Conservation (phyloP, 2,113 vertebrate genomes). For the Dolichallabes microphthalmus region DNA sequence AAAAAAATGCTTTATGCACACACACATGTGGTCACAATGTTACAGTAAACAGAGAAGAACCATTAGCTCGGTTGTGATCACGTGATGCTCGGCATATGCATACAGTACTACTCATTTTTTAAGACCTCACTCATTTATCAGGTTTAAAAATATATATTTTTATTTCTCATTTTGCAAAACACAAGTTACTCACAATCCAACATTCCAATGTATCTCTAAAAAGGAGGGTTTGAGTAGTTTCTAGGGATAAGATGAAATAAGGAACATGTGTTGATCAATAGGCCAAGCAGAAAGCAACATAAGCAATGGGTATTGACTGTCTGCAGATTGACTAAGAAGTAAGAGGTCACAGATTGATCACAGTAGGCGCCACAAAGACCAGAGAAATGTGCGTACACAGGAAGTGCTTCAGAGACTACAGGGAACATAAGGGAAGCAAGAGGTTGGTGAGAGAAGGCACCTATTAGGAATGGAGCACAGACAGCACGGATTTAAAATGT, state of each 20-base stretch:
- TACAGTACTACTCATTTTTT: too few relatives aligned
- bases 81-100: too few relatives aligned
- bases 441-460: background rate
- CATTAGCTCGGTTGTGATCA: too few relatives aligned
- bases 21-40: too few relatives aligned
- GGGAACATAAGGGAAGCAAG: background rate
- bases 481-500: background rate
- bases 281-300: background rate
- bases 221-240: background rate
- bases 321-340: slow-evolving; percentile 6
- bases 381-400: background rate
- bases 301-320: background rate
- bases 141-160: too few relatives aligned
- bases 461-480: background rate
- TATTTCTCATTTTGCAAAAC: too few relatives aligned
- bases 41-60: too few relatives aligned
- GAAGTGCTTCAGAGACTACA: background rate
- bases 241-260: background rate
- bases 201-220: background rate
- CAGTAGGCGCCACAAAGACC: background rate
- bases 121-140: too few relatives aligned
- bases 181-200: too few relatives aligned
- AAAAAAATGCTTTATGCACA: too few relatives aligned
- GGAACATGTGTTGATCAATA: background rate
- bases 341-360: slow-evolving; percentile 18